A percentile compares a stretch with the other conserved stretches of the same genome.
Conservation (phyloP, 2,888 invertebrate species). For the Drosophila yooni region DNA sequence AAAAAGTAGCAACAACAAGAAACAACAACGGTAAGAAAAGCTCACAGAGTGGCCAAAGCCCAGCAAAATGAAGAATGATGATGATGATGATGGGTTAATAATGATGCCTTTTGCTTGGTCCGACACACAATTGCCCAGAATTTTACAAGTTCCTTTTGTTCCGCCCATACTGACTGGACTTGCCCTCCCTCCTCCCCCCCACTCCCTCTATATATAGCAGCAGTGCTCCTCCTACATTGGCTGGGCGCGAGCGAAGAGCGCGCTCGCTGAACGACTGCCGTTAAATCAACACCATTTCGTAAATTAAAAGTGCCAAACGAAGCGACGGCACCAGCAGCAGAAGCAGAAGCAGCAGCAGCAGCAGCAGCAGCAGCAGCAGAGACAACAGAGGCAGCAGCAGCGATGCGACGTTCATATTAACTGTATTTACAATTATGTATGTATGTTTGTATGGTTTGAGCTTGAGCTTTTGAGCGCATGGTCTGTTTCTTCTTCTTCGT, state of each 20-base stretch:
- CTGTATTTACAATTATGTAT: conserved; percentile 75
- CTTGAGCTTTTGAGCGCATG: conserved; percentile 6
- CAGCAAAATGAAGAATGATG: conserved; percentile 32
- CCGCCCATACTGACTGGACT: conserved; percentile 18
- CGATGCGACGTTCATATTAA: conserved; percentile 65
- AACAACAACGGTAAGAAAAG: conserved; percentile 10
- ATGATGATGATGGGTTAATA: conserved; percentile 30
- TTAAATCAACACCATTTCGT: conserved; percentile 83
- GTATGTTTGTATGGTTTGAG: conserved; percentile 10
- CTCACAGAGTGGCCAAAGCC: conserved; percentile 41
- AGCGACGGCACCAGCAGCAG: conserved; percentile 37
- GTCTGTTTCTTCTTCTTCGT: not conserved
- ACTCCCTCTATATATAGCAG: not conserved
- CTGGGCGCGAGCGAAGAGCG: conserved; percentile 19
- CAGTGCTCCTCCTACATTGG: conserved; percentile 7
- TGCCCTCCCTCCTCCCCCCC: not conserved
- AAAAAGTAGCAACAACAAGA: conserved; percentile 30
- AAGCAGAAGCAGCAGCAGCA: conserved; percentile 10
- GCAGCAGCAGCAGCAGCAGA: conserved; percentile 4
- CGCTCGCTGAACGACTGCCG: conserved; percentile 54
- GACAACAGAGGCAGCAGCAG: conserved; percentile 25
- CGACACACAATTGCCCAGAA: conserved; percentile 67
- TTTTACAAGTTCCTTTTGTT: conserved; percentile 67
- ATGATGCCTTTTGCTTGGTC: conserved; percentile 44
- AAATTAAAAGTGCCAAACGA: conserved; percentile 81